Conservation (phyloP, 2,797 vertebrate species). For the Setipinna tenuifilis region DNA sequence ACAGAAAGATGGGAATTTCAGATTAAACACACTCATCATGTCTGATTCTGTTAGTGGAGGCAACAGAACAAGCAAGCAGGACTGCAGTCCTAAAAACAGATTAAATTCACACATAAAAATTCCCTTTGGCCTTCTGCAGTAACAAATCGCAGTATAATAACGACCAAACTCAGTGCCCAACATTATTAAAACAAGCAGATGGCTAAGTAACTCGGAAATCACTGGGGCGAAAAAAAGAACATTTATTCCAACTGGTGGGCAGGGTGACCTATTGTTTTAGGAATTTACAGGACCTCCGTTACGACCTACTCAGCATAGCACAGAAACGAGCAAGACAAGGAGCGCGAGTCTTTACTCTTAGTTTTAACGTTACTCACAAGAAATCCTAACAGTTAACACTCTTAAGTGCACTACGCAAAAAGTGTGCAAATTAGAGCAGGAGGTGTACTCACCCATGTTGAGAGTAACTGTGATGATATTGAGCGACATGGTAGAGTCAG, state of each 20-base stretch:
- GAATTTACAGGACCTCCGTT: not conserved
- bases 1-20: not conserved
- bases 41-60: not conserved
- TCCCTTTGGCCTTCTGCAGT: not conserved
- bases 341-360: not conserved
- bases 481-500: conserved; percentile 90
- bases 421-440: not conserved
- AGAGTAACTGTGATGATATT: conserved; percentile 92
- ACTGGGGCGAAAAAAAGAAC: not conserved
- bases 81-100: not conserved
- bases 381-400: not conserved
- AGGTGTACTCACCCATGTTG: conserved; percentile 85
- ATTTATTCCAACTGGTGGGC: not conserved
- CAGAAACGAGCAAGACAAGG: not conserved
- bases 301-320: not conserved
- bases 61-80: not conserved
- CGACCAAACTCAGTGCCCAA: not conserved
- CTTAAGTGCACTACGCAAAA: not conserved
- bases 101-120: not conserved
- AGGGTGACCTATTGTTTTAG: not conserved
- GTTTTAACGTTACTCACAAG: not conserved
- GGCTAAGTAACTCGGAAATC: conserved; percentile 2
- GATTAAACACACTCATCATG: not conserved
- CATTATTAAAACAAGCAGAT: not conserved
- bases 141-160: not conserved